phyloP scores from a whole-genome alignment of 1,140 invertebrate species.

The fruit fly (Drosophila melanogaster) region Release_6_plus_ISO1_MT NT_033777.3:29128501-29129000 shows the following conservation, averaged over 20 bases:
- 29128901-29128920: too few species aligned
- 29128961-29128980: conserved; percentile 57
- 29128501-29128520: neutral
- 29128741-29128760: conserved; percentile 69
- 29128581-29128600: too few species aligned
- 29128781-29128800: conserved; percentile 32
- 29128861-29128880: conserved; percentile 8
- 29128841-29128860: conserved; percentile 25
- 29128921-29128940: neutral
- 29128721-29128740: conserved; percentile 38
- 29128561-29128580: too few species aligned
- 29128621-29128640: neutral
- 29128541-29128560: too few species aligned
- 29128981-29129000: neutral
- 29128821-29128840: conserved; percentile 22
- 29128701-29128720: neutral
- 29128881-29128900: conserved; percentile 15
- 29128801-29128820: conserved; percentile 28
- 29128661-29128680: too few species aligned
- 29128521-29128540: neutral
- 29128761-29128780: conserved; percentile 72
- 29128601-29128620: too few species aligned
- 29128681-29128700: neutral
- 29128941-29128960: conserved; percentile 54
- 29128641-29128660: neutral